Base-by-base conservation (phyloP, 2,888 invertebrate genomes). In the Drosophila neonasuta region DNA sequence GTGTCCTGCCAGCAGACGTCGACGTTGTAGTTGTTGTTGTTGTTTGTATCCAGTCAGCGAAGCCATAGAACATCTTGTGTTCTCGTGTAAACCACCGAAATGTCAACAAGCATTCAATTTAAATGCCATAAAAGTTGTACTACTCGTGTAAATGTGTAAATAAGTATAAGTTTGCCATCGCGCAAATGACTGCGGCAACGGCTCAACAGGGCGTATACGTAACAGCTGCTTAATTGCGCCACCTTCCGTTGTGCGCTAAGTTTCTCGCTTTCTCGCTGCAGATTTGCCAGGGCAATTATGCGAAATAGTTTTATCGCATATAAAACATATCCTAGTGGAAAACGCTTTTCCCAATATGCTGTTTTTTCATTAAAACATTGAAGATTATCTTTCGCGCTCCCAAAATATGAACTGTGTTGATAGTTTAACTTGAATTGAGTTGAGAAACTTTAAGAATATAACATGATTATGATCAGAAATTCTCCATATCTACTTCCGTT, bases 21-120 rank as follows among this genome's bases (percentile, higher is more conserved):
- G 24, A 24, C 24, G 24, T 36, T 8, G 20, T 20, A 3, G 17
- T 17, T 17, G 17, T 17, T 17, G 17, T 17, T 17, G 20, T 20
- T 20, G 11, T 17, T 52, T 42, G 52, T 42, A 17, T 50, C 50
- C 29, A 24, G 52, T 9, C 17, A 45, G 36, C 29, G 63, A 76
- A 75, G 36, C 69, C 72, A 61, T n/a, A 55, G 52, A 49, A 56
- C 67, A 63, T 63, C 71, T 24, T 6, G 24, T 24, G 64, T 67
- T 67, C 59, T 64, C 45, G 64, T 79, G 71, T 67, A 69, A 57
- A 52, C 52, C 61, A 62, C 70, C 71, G 66, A 41, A 78, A 76
- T 71, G 74, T 80, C 79, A 80, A 80, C 77, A 80, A 65, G 77
- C 71, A 79, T 80, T 80, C 71, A 79, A 80, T 80, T 80, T 74